A percentile compares a stretch with the other conserved stretches of the same genome.
Evolutionary conservation across 2,797 vertebrate species (phyloP).

Genomic region (Falco cherrug): DNA sequence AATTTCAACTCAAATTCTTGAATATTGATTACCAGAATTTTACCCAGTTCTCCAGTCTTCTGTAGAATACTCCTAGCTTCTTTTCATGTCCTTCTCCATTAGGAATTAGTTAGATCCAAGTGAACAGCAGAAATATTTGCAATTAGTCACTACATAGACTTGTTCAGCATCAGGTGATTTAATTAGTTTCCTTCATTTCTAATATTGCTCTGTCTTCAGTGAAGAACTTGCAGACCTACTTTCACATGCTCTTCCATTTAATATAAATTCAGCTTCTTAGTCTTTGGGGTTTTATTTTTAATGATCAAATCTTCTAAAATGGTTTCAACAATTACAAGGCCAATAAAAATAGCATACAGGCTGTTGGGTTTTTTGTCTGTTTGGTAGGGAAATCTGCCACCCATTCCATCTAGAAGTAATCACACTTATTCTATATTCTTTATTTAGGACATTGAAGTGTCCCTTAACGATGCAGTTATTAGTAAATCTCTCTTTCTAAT

Average conservation of each 20-base stretch:
- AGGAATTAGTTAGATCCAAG: not conserved
- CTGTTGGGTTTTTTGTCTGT: not conserved
- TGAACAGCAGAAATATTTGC: not conserved
- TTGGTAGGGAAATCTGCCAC: not conserved
- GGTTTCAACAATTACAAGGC: not conserved
- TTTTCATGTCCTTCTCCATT: not conserved
- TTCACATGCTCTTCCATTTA: not conserved
- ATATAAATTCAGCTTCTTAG: not conserved
- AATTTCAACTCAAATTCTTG: not conserved
- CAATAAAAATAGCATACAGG: not conserved
- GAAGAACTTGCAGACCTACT: not conserved
- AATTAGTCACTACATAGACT: not conserved
- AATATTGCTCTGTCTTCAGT: not conserved
- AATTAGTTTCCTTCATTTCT: not conserved
- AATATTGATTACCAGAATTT: not conserved
- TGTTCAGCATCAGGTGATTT: not conserved
- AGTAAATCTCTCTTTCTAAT: not conserved
- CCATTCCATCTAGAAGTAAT: not conserved
- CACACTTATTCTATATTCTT: not conserved
- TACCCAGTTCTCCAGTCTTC: not conserved
- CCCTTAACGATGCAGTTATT: not conserved
- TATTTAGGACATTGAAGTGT: not conserved
- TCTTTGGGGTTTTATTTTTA: slow-evolving; percentile 27
- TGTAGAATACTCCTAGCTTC: not conserved
- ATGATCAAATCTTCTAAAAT: not conserved